A percentile compares a stretch with the other conserved stretches of the same genome.
phyloP scores from a whole-genome alignment of 2,888 invertebrate genomes.

The Shargacucullia verbasci region DNA sequence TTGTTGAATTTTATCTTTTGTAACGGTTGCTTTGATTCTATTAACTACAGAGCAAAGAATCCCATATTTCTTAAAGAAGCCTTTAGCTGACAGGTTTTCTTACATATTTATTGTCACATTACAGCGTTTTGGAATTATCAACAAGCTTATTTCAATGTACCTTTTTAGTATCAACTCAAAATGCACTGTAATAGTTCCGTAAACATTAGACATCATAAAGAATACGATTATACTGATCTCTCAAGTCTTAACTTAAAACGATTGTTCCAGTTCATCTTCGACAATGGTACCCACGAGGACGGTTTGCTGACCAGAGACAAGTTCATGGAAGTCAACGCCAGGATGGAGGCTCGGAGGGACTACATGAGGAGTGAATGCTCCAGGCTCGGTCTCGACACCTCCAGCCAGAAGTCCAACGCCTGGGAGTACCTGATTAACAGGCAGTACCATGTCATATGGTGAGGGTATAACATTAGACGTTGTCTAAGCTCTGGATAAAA shows the following conservation, averaged over 20 bases:
- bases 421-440: constrained; percentile 96
- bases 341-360: constrained; percentile 89
- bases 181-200: no score
- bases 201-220: no score
- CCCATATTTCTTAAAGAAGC: no score
- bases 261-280: constrained; percentile 85
- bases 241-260: constrained; percentile 20
- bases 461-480: constrained; percentile 55
- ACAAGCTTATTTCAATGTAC: no score
- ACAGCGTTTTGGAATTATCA: no score
- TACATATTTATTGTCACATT: background rate
- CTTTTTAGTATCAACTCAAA: no score
- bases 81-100: no score
- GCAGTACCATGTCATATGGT: constrained; percentile 95
- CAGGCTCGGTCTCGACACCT: constrained; percentile 89
- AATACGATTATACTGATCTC: background rate
- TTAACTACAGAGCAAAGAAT: no score
- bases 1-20: no score
- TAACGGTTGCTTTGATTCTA: no score
- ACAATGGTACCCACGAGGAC: constrained; percentile 82
- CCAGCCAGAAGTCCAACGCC: constrained; percentile 92
- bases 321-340: constrained; percentile 89
- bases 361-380: constrained; percentile 90
- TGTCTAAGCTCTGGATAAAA: background rate
- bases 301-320: constrained; percentile 82